Evolutionary conservation across 2,888 invertebrate species (phyloP), one percentile per base, ranked within the genome.

Genomic region (Tridacna gigas): DNA sequence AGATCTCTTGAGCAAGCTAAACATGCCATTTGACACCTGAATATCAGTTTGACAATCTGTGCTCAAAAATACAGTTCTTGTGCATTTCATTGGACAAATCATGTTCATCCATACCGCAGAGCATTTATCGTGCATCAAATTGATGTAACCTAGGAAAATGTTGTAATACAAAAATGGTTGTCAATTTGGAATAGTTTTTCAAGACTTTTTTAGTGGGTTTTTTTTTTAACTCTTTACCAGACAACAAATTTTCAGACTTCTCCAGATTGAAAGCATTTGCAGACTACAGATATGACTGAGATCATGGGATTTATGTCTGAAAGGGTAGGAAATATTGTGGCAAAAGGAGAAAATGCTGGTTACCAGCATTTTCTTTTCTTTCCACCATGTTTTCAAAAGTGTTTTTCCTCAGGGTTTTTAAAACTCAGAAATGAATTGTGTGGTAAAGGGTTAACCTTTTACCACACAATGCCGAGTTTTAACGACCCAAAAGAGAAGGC

Each of bases 1-100:
- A 75, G 37, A 61, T 56, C 82, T 89, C 60, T 91, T 91, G 77
- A 93, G 92, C 74, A 74, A 86, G 47, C 84, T 89, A 60, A 92
- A 91, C 74, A 89, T 90, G 88, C 88, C 90, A 15, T 82, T 90
- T 77, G 88, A 86, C 63, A 82, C 86, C 22, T 63, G n/a, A 45
- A 18, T 22, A 5, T 22, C 22, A 26, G 4, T 4, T n/a, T 25
- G 20, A 65, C 65, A 65, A 25, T 65, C 26, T 4, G 9, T 25
- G 20, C 65, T 65, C 22, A 25, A 65, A 22, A 9, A 65, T 15
- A 65, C 22, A 15, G 25, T 65, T 65, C 56, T 56, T 56, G 20
- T 56, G 18, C n/a, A 20, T 56, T 18, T 20, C 18, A 18, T 20
- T n/a, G 18, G 56, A 3, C 56, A 56, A 9, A 4, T 37, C 7